A percentile compares a stretch with the other conserved stretches of the same genome.
Evolutionary conservation across 1,140 invertebrate species (phyloP).

Genomic region (Aphelenchoides besseyi): DNA sequence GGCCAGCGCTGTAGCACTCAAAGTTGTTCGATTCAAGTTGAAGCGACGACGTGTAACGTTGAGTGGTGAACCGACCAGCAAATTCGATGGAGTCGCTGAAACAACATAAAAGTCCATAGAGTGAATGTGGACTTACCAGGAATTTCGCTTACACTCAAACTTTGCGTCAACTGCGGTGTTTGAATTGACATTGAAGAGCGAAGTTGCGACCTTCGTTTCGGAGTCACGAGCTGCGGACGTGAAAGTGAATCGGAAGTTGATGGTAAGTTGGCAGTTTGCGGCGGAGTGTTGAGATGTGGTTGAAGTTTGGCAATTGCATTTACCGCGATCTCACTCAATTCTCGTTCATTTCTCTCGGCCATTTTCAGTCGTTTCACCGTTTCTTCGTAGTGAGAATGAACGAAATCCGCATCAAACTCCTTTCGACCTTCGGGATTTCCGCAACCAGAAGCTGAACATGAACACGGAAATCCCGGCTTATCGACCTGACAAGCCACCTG

Average conservation of each 20-base stretch:
- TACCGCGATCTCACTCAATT: background rate
- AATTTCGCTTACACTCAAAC: background rate
- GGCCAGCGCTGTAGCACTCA: background rate
- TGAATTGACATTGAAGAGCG: background rate
- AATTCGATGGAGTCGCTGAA: background rate
- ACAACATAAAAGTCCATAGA: background rate
- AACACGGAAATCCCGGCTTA: constrained; percentile 3
- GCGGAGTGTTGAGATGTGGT: background rate
- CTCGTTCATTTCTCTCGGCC: background rate
- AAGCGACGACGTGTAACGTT: background rate
- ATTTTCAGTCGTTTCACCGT: background rate
- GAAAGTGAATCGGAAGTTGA: background rate
- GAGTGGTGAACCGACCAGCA: background rate
- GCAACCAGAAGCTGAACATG: constrained; percentile 3
- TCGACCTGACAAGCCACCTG: constrained; percentile 9
- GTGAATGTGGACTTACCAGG: background rate
- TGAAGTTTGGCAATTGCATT: background rate
- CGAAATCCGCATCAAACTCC: background rate
- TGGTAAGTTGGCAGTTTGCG: background rate
- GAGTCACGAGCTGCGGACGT: background rate
- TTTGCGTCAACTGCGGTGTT: background rate
- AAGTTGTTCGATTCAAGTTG: background rate
- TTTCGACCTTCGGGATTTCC: constrained; percentile 1
- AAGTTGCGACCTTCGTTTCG: background rate
- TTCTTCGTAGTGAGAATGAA: background rate